Evolutionary conservation across 1,140 invertebrate genomes (phyloP).

Genomic region (Protaetia brevitarsis): DNA sequence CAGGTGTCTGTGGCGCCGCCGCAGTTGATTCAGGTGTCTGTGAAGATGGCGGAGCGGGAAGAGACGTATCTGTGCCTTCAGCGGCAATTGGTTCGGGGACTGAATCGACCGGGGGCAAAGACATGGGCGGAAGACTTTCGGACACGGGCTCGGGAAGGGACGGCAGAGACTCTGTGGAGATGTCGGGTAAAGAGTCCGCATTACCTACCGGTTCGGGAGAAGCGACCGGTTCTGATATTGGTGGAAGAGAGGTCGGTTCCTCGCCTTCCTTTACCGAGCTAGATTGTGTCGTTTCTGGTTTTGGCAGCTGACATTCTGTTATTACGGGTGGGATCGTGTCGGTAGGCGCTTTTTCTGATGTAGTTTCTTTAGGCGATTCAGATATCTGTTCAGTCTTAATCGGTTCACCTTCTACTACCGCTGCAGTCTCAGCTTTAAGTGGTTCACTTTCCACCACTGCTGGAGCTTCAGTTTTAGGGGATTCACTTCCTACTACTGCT

Average conservation of each 20-base stretch:
- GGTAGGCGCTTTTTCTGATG: neutral
- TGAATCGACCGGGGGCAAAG: slow-evolving; percentile 46
- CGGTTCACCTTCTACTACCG: neutral
- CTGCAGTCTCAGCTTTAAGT: neutral
- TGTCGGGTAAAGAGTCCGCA: slow-evolving; percentile 45
- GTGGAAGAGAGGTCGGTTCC: slow-evolving; percentile 27
- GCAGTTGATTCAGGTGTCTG: slow-evolving; percentile 23
- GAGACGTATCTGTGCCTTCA: neutral
- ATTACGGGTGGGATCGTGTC: neutral
- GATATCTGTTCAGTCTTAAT: neutral
- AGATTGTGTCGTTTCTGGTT: neutral
- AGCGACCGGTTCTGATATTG: slow-evolving; percentile 24
- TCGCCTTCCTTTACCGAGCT: slow-evolving; percentile 21
- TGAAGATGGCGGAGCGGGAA: slow-evolving; percentile 26
- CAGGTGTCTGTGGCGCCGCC: slow-evolving; percentile 14
- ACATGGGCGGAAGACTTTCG: slow-evolving; percentile 45
- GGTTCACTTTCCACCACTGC: too few relatives aligned
- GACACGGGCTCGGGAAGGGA: slow-evolving; percentile 46
- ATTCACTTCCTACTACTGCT: neutral
- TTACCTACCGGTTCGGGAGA: slow-evolving; percentile 28
- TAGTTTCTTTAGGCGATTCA: slow-evolving; percentile 16
- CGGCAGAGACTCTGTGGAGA: slow-evolving; percentile 48
- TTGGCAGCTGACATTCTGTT: neutral
- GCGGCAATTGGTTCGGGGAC: slow-evolving; percentile 43
- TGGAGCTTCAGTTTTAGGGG: neutral